phyloP scores from a whole-genome alignment of 2,888 invertebrate species.

The Chloroclysta siterata region DNA sequence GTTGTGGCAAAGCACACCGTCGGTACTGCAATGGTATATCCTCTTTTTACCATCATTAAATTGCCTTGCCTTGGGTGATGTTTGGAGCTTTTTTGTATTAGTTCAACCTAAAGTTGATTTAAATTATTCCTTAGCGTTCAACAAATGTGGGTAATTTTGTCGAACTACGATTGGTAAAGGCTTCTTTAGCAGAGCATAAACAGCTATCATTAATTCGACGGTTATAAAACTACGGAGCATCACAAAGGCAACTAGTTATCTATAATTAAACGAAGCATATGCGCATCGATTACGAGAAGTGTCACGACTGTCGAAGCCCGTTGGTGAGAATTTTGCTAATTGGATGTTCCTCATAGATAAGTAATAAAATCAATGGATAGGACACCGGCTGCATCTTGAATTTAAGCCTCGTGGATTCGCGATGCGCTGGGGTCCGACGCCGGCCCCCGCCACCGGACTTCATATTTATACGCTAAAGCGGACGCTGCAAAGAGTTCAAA shows the following conservation, averaged over 20 bases:
- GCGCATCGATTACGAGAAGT: conserved; percentile 65
- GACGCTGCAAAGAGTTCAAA: conserved; percentile 82
- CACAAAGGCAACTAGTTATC: conserved; percentile 52
- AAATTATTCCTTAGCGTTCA: conserved; percentile 11
- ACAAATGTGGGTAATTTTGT: not conserved
- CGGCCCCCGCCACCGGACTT: conserved; percentile 82
- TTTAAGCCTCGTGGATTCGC: conserved; percentile 80
- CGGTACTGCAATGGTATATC: conserved; percentile 10
- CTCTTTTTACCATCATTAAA: conserved; percentile 30
- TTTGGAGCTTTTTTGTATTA: conserved; percentile 23
- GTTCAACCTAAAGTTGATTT: conserved; percentile 6
- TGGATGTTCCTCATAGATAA: conserved; percentile 77
- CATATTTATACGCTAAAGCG: conserved; percentile 84
- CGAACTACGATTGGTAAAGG: conserved; percentile 10
- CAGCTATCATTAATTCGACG: conserved; percentile 26
- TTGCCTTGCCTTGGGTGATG: conserved; percentile 15
- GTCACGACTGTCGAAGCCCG: conserved; percentile 60
- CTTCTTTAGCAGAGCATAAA: conserved; percentile 24
- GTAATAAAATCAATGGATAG: conserved; percentile 81
- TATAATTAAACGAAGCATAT: conserved; percentile 59
- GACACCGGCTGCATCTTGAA: conserved; percentile 82
- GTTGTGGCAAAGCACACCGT: conserved; percentile 14
- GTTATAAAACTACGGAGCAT: conserved; percentile 37
- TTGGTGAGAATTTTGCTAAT: conserved; percentile 77
- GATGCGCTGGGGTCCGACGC: conserved; percentile 78